Evolutionary conservation across 2,888 invertebrate species (phyloP).

Genomic region (Sceliomorpha sp.): DNA sequence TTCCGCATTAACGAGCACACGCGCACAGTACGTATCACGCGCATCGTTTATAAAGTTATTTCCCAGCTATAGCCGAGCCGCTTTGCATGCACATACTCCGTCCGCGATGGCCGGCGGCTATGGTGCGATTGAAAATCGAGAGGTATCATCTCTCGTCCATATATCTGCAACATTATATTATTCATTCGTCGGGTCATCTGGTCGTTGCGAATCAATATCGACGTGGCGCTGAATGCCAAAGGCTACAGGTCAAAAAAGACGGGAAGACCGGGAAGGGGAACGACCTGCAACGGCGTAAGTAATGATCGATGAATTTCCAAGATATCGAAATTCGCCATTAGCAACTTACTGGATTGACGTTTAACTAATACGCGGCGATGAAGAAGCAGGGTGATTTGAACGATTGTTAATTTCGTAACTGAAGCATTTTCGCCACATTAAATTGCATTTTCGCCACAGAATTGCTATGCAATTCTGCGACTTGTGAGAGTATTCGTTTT

Average conservation of each 20-base stretch:
- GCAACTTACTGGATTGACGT: no score
- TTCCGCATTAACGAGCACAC: conserved; percentile 8
- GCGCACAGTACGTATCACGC: conserved; percentile 4
- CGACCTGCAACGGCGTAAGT: no score
- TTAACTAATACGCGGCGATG: no score
- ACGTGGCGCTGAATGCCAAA: conserved; percentile 25
- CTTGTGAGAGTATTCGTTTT: no score
- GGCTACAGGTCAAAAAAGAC: neutral
- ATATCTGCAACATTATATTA: conserved; percentile 45
- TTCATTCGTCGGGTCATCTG: conserved; percentile 41
- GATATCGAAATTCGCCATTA: no score
- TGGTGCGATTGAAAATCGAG: conserved; percentile 42
- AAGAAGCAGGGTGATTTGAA: no score
- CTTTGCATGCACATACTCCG: conserved; percentile 25
- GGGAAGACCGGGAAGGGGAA: no score
- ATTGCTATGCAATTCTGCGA: no score
- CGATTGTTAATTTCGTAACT: no score
- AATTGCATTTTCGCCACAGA: no score
- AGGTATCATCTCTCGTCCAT: conserved; percentile 35
- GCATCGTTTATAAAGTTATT: conserved; percentile 25
- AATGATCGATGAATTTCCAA: no score
- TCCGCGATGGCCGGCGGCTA: conserved; percentile 29
- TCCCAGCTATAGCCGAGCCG: conserved; percentile 28
- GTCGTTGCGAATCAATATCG: conserved; percentile 22
- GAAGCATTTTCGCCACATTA: no score